phyloP scores from a whole-genome alignment of 2,888 invertebrate species.

The Seladonia tumulorum region DNA sequence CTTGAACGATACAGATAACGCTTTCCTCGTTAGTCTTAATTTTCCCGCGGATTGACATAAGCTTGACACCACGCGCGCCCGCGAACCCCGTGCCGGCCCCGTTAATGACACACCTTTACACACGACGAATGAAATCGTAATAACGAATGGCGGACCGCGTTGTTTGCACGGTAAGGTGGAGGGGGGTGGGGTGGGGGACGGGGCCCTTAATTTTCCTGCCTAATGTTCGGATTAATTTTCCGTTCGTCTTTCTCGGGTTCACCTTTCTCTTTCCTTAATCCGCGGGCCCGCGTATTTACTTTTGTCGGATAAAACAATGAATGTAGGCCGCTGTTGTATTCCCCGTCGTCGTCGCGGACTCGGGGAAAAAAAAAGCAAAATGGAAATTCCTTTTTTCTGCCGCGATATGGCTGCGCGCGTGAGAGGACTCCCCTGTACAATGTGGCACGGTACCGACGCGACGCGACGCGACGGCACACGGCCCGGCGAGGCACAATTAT shows the following conservation, averaged over 20 bases:
- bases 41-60: slow-evolving; percentile 61
- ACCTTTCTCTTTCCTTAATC: not conserved
- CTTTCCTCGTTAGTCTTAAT: slow-evolving; percentile 75
- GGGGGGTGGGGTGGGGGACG: not conserved
- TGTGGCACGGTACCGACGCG: not conserved
- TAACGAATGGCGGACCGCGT: slow-evolving; percentile 72
- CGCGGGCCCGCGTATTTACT: slow-evolving; percentile 45
- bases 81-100: slow-evolving; percentile 46
- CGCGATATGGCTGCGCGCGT: not conserved
- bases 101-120: slow-evolving; percentile 76
- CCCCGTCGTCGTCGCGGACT: not conserved
- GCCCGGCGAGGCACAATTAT: not conserved
- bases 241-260: slow-evolving; percentile 66
- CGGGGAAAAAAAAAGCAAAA: not conserved
- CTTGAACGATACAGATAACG: slow-evolving; percentile 57
- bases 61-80: slow-evolving; percentile 43
- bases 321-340: slow-evolving; percentile 45
- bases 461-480: not conserved
- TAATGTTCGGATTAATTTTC: slow-evolving; percentile 81
- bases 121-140: slow-evolving; percentile 73
- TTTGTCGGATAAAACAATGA: slow-evolving; percentile 47
- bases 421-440: slow-evolving; percentile 15
- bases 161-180: slow-evolving; percentile 52
- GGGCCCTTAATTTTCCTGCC: slow-evolving; percentile 79
- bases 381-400: slow-evolving; percentile 28